These are phyloP conservation scores for Oasisia sp. DNA, from an alignment of 2,888 invertebrate species.

Conservation along the genomic window DNA sequence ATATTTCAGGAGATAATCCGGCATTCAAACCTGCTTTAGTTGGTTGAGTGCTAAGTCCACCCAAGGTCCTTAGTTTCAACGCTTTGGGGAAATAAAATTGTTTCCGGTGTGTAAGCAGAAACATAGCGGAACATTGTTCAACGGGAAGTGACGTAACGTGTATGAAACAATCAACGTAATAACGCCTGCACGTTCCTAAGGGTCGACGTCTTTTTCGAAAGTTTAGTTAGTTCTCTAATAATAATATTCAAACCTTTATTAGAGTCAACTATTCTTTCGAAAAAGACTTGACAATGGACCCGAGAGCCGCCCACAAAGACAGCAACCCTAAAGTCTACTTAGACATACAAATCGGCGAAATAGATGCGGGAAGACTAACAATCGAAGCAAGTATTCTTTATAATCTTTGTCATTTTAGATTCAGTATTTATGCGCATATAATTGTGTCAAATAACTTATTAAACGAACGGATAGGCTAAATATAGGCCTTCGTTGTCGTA, in stretches of 20 bases:
- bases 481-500: not conserved
- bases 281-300: not conserved
- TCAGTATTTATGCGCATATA: not conserved
- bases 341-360: not conserved
- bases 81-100: too few species aligned
- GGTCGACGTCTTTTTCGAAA: not conserved
- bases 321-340: not conserved
- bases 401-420: not conserved
- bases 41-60: too few species aligned
- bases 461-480: not conserved
- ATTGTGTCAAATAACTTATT: not conserved
- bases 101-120: not conserved
- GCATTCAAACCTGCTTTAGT: too few species aligned
- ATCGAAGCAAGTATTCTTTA: not conserved
- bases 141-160: not conserved
- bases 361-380: not conserved
- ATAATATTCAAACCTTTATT: not conserved
- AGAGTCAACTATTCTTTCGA: conserved; percentile 6
- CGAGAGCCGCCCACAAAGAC: not conserved
- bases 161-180: not conserved
- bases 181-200: not conserved
- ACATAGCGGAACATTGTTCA: not conserved
- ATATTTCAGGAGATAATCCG: too few species aligned
- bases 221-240: not conserved
- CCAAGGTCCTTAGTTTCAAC: too few species aligned